Percentiles rank a stretch among this genome's conserved stretches.
phyloP scores from a whole-genome alignment of 2,797 vertebrate species.

The Micropoecilia bifurca region DNA sequence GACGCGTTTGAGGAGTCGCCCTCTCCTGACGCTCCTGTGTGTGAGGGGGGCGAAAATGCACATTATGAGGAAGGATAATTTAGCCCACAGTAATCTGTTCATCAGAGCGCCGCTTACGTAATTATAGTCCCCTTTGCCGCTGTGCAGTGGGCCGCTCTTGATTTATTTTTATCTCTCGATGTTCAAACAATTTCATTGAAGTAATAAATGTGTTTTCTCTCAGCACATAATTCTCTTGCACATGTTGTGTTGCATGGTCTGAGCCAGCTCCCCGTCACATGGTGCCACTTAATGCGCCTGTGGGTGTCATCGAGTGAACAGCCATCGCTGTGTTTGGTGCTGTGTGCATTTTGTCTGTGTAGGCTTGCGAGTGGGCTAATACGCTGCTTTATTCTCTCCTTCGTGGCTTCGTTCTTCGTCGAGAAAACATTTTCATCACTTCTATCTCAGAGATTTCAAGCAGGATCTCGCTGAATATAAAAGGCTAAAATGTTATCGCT shows the following conservation, averaged over 20 bases:
- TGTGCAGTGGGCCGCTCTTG: constrained; percentile 46
- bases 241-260: constrained; percentile 34
- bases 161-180: constrained; percentile 55
- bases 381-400: constrained; percentile 32
- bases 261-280: constrained; percentile 25
- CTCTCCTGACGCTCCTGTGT: constrained; percentile 33
- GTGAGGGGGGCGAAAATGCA: constrained; percentile 20
- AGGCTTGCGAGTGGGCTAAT: constrained; percentile 52
- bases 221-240: constrained; percentile 47
- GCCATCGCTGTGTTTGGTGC: constrained; percentile 40
- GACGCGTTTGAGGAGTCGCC: constrained; percentile 45
- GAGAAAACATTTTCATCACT: constrained; percentile 25
- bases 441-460: background rate
- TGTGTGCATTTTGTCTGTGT: constrained; percentile 28
- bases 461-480: background rate
- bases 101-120: constrained; percentile 61
- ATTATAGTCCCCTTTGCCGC: constrained; percentile 51
- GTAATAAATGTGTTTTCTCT: constrained; percentile 35
- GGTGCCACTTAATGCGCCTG: constrained; percentile 38
- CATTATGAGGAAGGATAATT: constrained; percentile 52
- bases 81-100: constrained; percentile 48
- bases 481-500: background rate
- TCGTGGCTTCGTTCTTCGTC: constrained; percentile 32
- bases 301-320: constrained; percentile 61
- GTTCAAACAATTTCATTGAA: constrained; percentile 40